phyloP scores from a whole-genome alignment of 2,888 invertebrate species.

The Xanthia togata region DNA sequence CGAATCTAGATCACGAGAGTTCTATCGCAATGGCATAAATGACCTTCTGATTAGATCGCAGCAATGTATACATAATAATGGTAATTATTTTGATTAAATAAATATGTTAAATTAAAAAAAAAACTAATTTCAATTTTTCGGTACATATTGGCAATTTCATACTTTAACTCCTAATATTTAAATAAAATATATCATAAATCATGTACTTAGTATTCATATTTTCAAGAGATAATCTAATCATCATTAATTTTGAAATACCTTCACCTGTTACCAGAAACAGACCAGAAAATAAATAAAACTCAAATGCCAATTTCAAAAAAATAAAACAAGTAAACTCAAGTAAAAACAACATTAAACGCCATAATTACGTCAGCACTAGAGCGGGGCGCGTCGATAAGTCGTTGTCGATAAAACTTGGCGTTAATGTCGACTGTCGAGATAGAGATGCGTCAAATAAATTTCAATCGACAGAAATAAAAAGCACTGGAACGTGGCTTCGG shows the following conservation, averaged over 20 bases:
- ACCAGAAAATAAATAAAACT: background rate
- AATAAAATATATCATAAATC: no score
- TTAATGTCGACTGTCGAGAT: constrained; percentile 67
- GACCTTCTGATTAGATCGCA: no score
- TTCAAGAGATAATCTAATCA: background rate
- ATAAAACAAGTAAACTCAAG: background rate
- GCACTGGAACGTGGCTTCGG: constrained; percentile 48
- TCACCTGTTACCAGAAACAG: background rate
- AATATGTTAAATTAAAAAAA: no score
- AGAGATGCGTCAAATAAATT: constrained; percentile 73
- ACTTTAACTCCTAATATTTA: no score
- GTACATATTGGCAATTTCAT: no score
- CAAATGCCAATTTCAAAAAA: background rate
- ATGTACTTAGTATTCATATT: no score
- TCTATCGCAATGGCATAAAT: no score
- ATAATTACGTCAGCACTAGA: constrained; percentile 60
- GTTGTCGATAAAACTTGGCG: constrained; percentile 66
- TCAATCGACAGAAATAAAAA: constrained; percentile 71
- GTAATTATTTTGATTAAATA: no score
- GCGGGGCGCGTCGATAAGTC: constrained; percentile 44
- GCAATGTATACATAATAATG: no score
- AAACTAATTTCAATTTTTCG: no score
- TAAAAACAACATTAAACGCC: constrained; percentile 35
- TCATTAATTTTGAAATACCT: background rate
- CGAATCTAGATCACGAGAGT: no score